These are phyloP conservation scores for Monochamus saltuarius DNA, from an alignment of 1,140 invertebrate genomes.

Conservation along the genomic window DNA sequence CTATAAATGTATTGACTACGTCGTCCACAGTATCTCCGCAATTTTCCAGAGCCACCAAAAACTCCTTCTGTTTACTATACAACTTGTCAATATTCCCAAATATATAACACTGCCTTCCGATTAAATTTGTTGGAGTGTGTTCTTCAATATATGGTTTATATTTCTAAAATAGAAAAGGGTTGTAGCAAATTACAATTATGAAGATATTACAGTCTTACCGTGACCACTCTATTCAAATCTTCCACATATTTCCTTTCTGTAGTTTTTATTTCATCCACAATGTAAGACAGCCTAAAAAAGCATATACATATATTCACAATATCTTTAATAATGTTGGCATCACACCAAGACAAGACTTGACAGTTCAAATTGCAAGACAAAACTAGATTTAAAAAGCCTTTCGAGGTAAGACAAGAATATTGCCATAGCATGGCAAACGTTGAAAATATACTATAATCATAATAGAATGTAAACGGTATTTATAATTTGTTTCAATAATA, in stretches of 20 bases:
- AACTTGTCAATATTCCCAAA: constrained; percentile 41
- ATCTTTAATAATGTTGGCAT: no score
- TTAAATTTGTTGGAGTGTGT: constrained; percentile 16
- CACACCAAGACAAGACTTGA: no score
- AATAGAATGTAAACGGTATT: no score
- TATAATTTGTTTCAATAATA: no score
- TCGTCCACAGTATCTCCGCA: constrained; percentile 27
- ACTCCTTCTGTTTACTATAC: constrained; percentile 31
- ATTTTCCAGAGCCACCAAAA: constrained; percentile 24
- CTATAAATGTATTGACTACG: constrained; percentile 33
- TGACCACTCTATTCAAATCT: constrained; percentile 35
- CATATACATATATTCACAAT: no score
- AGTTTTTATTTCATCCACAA: constrained; percentile 40
- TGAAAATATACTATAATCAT: no score
- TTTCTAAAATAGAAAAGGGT: constrained; percentile 18
- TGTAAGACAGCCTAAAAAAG: constrained; percentile 34
- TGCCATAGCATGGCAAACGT: no score
- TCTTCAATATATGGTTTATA: constrained; percentile 29
- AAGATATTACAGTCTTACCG: constrained; percentile 27
- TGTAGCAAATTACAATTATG: background rate
- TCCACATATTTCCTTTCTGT: constrained; percentile 41
- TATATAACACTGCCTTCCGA: constrained; percentile 15
- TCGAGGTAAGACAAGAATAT: no score
- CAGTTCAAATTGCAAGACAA: no score
- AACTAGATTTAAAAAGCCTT: no score